These are phyloP conservation scores for Apostichopus leukothele DNA, from an alignment of 53 echinoderm and acorn worm genomes.

Conservation along the genomic window DNA sequence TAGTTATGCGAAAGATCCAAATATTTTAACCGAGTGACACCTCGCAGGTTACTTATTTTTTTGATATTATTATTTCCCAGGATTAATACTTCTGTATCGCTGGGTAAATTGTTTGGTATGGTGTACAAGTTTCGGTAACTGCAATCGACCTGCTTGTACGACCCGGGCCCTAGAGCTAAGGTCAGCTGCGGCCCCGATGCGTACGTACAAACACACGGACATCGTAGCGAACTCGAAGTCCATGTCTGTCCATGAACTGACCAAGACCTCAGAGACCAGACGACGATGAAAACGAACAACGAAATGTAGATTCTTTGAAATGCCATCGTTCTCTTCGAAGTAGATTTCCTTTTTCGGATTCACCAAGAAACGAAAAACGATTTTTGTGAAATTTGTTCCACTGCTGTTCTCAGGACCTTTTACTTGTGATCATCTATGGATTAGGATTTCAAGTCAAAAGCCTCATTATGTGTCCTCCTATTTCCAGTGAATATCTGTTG, in stretches of 20 bases:
- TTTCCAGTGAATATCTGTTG: neutral
- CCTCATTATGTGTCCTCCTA: no score
- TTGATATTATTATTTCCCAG: slow-evolving; percentile 81
- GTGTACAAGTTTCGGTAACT: slow-evolving; percentile 62
- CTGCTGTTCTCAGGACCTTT: no score
- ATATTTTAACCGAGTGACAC: slow-evolving; percentile 62
- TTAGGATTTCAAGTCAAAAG: no score
- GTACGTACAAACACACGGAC: slow-evolving; percentile 69
- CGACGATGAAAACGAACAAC: neutral
- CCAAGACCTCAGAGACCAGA: neutral
- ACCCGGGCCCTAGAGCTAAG: slow-evolving; percentile 76
- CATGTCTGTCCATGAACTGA: slow-evolving; percentile 12
- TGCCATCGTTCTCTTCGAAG: neutral
- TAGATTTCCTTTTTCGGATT: no score
- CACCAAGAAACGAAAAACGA: no score
- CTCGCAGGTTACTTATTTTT: slow-evolving; percentile 57
- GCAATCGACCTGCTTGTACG: slow-evolving; percentile 86
- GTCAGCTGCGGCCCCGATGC: slow-evolving; percentile 72
- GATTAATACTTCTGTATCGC: slow-evolving; percentile 79
- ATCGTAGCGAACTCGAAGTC: slow-evolving; percentile 47
- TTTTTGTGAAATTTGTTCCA: no score
- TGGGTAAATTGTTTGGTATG: slow-evolving; percentile 75
- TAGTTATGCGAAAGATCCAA: slow-evolving; percentile 88
- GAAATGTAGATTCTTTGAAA: neutral
- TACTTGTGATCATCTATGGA: no score